Evolutionary conservation across 2,113 vertebrate species (phyloP).

Genomic region (Phocoena phocoena): DNA sequence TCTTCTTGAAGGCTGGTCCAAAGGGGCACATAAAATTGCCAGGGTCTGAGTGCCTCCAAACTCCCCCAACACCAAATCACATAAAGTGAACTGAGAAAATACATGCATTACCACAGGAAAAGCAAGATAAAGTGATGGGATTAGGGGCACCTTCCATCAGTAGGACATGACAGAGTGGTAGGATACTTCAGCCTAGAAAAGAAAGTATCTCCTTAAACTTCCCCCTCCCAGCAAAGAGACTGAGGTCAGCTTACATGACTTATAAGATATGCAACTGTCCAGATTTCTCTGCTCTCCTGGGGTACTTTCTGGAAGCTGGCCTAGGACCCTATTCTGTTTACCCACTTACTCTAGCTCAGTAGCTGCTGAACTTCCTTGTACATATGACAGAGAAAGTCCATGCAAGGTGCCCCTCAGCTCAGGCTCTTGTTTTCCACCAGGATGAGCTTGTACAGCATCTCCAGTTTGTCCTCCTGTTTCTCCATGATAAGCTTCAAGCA

Average conservation of each 20-base stretch:
- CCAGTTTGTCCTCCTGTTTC: slow-evolving; percentile 96
- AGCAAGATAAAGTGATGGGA: slow-evolving; percentile 67
- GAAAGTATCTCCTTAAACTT: slow-evolving; percentile 69
- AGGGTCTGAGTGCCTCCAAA: slow-evolving; percentile 80
- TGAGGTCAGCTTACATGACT: slow-evolving; percentile 85
- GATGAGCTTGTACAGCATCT: slow-evolving; percentile 96
- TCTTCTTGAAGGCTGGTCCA: slow-evolving; percentile 73
- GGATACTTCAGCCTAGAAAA: slow-evolving; percentile 82
- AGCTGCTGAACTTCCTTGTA: slow-evolving; percentile 99
- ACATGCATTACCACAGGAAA: slow-evolving; percentile 86
- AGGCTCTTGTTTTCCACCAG: slow-evolving; percentile 96
- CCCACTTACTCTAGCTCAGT: slow-evolving; percentile 91
- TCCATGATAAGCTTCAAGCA: slow-evolving; percentile 99
- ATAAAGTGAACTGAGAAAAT: slow-evolving; percentile 84
- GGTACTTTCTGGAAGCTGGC: slow-evolving; percentile 71
- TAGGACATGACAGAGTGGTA: slow-evolving; percentile 82
- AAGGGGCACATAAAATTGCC: slow-evolving; percentile 81
- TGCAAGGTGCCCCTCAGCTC: slow-evolving; percentile 95
- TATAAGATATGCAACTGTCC: slow-evolving; percentile 86
- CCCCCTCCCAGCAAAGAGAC: slow-evolving; percentile 78
- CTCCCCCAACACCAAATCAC: slow-evolving; percentile 82
- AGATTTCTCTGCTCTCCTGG: slow-evolving; percentile 84
- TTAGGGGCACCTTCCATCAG: slow-evolving; percentile 82
- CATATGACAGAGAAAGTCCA: slow-evolving; percentile 99
- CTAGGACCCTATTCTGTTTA: slow-evolving; percentile 77